Conservation (phyloP, 2,888 invertebrate species). For the Hylaea fasciaria region DNA sequence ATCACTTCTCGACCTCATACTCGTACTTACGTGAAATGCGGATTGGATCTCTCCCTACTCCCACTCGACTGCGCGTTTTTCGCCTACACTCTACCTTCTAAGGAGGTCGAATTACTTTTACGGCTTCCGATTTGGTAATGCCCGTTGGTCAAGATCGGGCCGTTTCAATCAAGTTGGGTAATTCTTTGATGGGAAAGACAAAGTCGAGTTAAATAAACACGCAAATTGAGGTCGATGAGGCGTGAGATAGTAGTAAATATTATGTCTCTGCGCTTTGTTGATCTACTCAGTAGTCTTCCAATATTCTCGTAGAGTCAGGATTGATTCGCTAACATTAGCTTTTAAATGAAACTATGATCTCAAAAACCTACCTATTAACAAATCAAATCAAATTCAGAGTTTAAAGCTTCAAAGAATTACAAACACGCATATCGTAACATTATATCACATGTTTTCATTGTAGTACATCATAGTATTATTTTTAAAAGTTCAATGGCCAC, state of each 20-base stretch:
- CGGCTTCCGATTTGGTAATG: constrained; percentile 42
- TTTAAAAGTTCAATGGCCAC: constrained; percentile 16
- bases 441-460: neutral
- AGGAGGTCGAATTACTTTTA: constrained; percentile 60
- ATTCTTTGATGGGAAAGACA: constrained; percentile 21
- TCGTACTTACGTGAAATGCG: constrained; percentile 44
- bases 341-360: no score
- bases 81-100: constrained; percentile 61
- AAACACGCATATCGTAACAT: no score
- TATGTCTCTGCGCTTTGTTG: no score
- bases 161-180: constrained; percentile 32
- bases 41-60: constrained; percentile 51
- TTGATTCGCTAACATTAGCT: no score
- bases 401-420: no score
- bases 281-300: no score
- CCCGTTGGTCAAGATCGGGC: constrained; percentile 32
- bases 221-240: constrained; percentile 8
- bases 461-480: neutral
- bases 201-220: constrained; percentile 12
- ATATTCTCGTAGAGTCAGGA: neutral
- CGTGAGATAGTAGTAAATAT: neutral
- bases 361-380: no score
- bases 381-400: no score
- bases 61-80: constrained; percentile 57
- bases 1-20: constrained; percentile 24